Base-by-base conservation (phyloP, 2,888 invertebrate species). In the Catocala sponsa region DNA sequence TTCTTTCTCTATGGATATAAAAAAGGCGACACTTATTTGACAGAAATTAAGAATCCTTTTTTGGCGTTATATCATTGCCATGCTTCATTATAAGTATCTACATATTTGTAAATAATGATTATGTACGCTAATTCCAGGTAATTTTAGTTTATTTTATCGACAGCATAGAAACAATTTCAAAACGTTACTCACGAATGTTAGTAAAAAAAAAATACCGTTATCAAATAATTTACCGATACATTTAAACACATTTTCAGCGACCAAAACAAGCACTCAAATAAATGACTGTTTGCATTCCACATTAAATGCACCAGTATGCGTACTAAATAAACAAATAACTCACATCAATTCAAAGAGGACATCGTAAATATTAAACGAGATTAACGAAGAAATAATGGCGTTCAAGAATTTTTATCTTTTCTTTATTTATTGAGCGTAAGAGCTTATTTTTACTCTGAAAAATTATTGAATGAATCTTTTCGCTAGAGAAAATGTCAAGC, bases 261-360 rank as follows among this genome's bases (percentile, higher is more conserved):
- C 6, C 35, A 38, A 38, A 38, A 38, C 49, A 47, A 52, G n/a
- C 15, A 38, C n/a, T n/a, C 25, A 54, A 49, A 59, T 46, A 5
- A 59, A 55, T n/a, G 47, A 46, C 32, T 61, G 58, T 43, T 10
- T 57, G 33, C 35, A 54, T 7, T 33, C 43, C 32, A 13, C 11
- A 2, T 33, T 38, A 43, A 56, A 59, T 48, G 33, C 50, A 55
- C 10, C 25, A 25, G 25, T 25, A 25, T 42, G n/a, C 9, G 35
- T 38, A 46, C 41, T 49, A 59, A 65, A 70, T 52, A 55, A 59
- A 65, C 44, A 53, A 11, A 68, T 68, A 72, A 43, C 56, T 68
- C 42, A 33, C 13, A 41, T 25, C 4, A 13, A 12, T 32, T 44
- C 43, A 52, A 42, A 52, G 11, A n/a, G 51, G 63, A 72, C 53